A percentile compares a stretch with the other conserved stretches of the same genome.
Conservation (phyloP, 1,140 invertebrate genomes). For the Ips nitidus region DNA sequence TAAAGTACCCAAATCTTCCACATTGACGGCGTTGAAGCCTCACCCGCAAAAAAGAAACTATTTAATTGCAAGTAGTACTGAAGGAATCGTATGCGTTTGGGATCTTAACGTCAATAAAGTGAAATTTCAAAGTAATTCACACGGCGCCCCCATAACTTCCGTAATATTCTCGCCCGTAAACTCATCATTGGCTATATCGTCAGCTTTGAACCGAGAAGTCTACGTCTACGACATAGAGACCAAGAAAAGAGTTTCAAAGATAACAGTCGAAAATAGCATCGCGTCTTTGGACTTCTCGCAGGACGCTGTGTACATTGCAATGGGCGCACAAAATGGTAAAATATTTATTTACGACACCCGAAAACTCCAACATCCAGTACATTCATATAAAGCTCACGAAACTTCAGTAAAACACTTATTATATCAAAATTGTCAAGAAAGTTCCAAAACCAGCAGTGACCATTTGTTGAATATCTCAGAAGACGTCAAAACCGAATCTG, state of each 20-base stretch:
- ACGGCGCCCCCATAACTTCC: slow-evolving; percentile 44
- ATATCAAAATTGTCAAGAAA: slow-evolving; percentile 37
- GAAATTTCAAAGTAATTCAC: slow-evolving; percentile 41
- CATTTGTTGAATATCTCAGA: not conserved
- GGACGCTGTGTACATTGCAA: slow-evolving; percentile 43
- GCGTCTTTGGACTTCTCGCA: slow-evolving; percentile 47
- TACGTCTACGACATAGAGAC: slow-evolving; percentile 45
- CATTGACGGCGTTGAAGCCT: slow-evolving; percentile 43
- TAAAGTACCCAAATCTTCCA: slow-evolving; percentile 45
- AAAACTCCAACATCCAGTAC: slow-evolving; percentile 41
- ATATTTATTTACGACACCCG: slow-evolving; percentile 47
- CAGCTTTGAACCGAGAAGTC: slow-evolving; percentile 46
- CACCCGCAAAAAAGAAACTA: slow-evolving; percentile 45
- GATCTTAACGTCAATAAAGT: slow-evolving; percentile 47
- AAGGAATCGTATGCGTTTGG: slow-evolving; percentile 49
- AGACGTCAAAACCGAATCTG: not conserved
- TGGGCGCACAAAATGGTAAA: slow-evolving; percentile 46
- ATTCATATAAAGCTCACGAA: slow-evolving; percentile 41
- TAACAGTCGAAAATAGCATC: slow-evolving; percentile 43
- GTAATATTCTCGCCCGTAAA: slow-evolving; percentile 46
- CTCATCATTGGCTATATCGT: slow-evolving; percentile 41
- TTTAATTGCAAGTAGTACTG: slow-evolving; percentile 45
- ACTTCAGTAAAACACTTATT: slow-evolving; percentile 40
- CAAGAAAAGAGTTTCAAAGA: slow-evolving; percentile 37
- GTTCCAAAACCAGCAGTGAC: not conserved